Evolutionary conservation across 2,113 vertebrate species (phyloP).

Genomic region (Vombatus ursinus): DNA sequence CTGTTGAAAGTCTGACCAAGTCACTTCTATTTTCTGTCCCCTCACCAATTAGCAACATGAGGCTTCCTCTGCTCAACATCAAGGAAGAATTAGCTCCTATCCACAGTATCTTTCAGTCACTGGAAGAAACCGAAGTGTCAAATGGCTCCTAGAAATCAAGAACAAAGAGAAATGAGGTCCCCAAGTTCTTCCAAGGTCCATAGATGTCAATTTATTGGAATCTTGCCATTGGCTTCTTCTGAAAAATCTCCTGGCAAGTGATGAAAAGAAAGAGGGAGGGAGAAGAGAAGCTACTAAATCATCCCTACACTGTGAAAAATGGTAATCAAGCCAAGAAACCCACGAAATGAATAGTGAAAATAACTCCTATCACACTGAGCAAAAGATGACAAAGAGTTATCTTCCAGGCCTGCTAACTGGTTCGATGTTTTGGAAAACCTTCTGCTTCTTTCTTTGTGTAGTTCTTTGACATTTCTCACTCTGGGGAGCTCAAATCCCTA

Average conservation of each 20-base stretch:
- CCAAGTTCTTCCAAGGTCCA: not conserved
- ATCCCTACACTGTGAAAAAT: not conserved
- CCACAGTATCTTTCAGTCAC: slow-evolving; percentile 11
- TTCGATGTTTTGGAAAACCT: not conserved
- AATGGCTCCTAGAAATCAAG: slow-evolving; percentile 13
- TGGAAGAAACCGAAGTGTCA: slow-evolving; percentile 9
- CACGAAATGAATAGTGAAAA: slow-evolving; percentile 19
- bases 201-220: not conserved
- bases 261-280: not conserved
- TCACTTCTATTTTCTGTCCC: slow-evolving; percentile 7
- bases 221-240: slow-evolving; percentile 8
- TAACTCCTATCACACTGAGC: not conserved
- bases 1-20: not conserved
- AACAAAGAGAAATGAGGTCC: not conserved
- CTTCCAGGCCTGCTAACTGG: not conserved
- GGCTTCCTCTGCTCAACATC: not conserved
- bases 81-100: not conserved
- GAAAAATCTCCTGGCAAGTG: not conserved
- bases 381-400: not conserved
- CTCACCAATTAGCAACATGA: not conserved
- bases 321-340: not conserved
- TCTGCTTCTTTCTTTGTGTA: not conserved
- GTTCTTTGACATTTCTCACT: not conserved
- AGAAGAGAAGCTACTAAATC: not conserved
- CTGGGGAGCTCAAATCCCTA: not conserved